A percentile compares a stretch with the other conserved stretches of the same genome.
phyloP scores from a whole-genome alignment of 2,113 vertebrate species.

The Amazona guildingii region DNA sequence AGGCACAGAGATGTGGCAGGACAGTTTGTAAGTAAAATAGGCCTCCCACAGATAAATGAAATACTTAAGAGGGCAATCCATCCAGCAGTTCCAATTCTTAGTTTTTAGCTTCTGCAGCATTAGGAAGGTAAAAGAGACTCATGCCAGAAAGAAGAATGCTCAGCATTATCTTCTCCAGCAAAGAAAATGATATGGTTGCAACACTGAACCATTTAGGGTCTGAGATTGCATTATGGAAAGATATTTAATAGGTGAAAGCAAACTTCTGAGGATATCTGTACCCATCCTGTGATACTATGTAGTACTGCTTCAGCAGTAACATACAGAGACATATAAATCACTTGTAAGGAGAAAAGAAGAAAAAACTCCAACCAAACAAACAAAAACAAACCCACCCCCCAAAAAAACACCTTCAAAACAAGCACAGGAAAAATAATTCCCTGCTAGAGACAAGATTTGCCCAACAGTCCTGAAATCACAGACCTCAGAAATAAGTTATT shows the following conservation, averaged over 20 bases:
- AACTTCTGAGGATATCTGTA: neutral
- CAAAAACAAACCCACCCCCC: fast-evolving
- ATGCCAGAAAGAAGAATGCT: neutral
- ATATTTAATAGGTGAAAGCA: neutral
- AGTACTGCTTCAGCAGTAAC: neutral
- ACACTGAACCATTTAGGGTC: neutral
- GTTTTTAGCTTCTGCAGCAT: neutral
- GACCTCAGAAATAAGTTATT: neutral
- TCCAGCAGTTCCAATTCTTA: neutral
- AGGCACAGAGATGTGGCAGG: neutral
- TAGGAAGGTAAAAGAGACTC: neutral
- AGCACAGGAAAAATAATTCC: neutral
- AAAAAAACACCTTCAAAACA: neutral
- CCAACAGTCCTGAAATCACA: neutral
- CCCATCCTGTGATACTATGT: neutral
- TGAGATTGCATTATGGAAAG: neutral
- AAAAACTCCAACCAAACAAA: neutral
- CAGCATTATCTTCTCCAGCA: neutral
- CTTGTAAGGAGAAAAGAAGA: neutral
- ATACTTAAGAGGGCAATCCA: neutral
- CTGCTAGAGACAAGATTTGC: neutral
- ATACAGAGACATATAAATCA: neutral
- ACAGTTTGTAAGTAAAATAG: neutral
- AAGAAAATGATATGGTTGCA: neutral
- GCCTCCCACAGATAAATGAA: neutral